Evolutionary conservation across 2,888 invertebrate genomes (phyloP).

Genomic region (Epistrophe eligans): DNA sequence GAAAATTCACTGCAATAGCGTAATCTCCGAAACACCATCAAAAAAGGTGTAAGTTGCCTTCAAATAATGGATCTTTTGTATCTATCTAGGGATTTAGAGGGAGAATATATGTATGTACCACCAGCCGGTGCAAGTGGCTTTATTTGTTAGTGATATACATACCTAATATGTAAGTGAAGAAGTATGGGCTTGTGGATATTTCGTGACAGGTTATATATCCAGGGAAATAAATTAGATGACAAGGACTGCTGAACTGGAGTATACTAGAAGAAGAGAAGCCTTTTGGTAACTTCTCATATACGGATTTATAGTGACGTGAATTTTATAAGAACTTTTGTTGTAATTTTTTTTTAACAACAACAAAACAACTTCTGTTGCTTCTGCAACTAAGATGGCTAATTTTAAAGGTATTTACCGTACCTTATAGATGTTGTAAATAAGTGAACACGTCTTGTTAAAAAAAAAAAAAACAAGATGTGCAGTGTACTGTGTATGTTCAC

Average conservation of each 20-base stretch:
- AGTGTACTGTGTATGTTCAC: not conserved
- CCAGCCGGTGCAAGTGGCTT: not conserved
- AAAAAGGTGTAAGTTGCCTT: slow-evolving; percentile 25
- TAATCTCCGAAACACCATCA: slow-evolving; percentile 16
- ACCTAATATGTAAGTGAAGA: not conserved
- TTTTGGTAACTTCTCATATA: slow-evolving; percentile 2
- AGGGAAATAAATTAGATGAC: not conserved
- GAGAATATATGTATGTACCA: not conserved
- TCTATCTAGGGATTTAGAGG: slow-evolving; percentile 3
- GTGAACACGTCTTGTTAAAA: not conserved
- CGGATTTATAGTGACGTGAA: not conserved
- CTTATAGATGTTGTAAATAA: slow-evolving; percentile 11
- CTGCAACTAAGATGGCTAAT: slow-evolving; percentile 17
- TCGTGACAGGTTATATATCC: not conserved
- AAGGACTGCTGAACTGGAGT: not conserved
- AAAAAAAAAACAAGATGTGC: not conserved
- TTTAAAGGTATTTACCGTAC: slow-evolving; percentile 1
- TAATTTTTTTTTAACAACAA: not conserved
- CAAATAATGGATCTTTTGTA: slow-evolving; percentile 33
- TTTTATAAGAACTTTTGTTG: slow-evolving; percentile 9
- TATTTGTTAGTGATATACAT: not conserved
- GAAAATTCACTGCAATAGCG: slow-evolving; percentile 14
- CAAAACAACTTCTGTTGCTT: not conserved
- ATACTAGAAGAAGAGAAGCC: not conserved
- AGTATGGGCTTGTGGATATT: not conserved